Evolutionary conservation across 2,888 invertebrate species (phyloP).

Genomic region (Drosophila subsilvestris): DNA sequence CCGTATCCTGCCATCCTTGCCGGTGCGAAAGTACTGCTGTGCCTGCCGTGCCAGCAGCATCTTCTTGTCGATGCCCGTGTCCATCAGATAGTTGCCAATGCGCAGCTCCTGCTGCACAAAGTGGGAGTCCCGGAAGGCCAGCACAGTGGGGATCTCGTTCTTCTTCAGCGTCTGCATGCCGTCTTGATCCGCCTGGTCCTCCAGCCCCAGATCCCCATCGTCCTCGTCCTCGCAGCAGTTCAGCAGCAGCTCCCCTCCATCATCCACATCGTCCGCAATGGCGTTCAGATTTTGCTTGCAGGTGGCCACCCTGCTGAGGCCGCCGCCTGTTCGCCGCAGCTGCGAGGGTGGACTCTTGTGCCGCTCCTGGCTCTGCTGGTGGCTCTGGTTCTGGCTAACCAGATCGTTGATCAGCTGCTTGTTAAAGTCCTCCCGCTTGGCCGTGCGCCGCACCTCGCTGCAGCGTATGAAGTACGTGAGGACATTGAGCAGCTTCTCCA

Average conservation of each 20-base stretch:
- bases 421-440: constrained; percentile 83
- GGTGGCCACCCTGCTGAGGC: constrained; percentile 79
- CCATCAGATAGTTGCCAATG: constrained; percentile 83
- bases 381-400: constrained; percentile 56
- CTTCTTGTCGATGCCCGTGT: constrained; percentile 83
- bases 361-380: constrained; percentile 60
- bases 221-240: constrained; percentile 38
- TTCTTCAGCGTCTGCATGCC: constrained; percentile 72
- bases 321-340: constrained; percentile 23
- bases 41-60: constrained; percentile 67
- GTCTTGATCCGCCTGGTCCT: constrained; percentile 19
- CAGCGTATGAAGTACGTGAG: constrained; percentile 95
- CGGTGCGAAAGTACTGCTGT: constrained; percentile 57
- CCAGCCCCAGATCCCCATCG: constrained; percentile 39
- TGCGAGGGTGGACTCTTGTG: constrained; percentile 60
- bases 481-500: constrained; percentile 90
- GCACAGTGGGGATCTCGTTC: constrained; percentile 83
- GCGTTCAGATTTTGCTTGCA: constrained; percentile 81
- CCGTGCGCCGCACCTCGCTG: constrained; percentile 87
- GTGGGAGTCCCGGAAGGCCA: constrained; percentile 83
- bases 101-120: constrained; percentile 83
- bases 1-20: constrained; percentile 76
- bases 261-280: constrained; percentile 56
- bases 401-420: constrained; percentile 79
- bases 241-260: constrained; percentile 28